Evolutionary conservation across 2,888 invertebrate species (phyloP).

Genomic region (Orthosia gothica): DNA sequence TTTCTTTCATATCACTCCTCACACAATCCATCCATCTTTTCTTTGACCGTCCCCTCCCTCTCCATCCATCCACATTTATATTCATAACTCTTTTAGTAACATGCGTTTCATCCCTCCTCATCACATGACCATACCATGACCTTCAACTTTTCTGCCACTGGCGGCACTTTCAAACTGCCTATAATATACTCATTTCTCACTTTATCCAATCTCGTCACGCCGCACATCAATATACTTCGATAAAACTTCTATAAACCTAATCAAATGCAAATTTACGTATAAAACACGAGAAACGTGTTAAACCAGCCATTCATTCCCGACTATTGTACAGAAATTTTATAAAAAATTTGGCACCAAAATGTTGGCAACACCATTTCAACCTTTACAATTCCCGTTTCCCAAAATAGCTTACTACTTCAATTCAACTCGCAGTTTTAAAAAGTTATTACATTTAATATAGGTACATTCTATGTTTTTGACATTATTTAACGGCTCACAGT

Average conservation of each 20-base stretch:
- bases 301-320: slow-evolving; percentile 16
- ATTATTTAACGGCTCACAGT: slow-evolving; percentile 48
- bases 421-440: slow-evolving; percentile 40
- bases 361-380: slow-evolving; percentile 10
- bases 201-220: no score
- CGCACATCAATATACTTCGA: no score
- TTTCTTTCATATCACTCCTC: no score
- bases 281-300: slow-evolving; percentile 3
- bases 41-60: no score
- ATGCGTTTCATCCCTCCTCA: no score
- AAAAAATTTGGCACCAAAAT: slow-evolving; percentile 25
- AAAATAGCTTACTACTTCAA: slow-evolving; percentile 43
- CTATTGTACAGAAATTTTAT: slow-evolving; percentile 9
- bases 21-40: no score
- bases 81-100: no score
- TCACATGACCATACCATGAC: no score
- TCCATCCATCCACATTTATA: no score
- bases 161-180: no score
- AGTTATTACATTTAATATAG: slow-evolving; percentile 64
- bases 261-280: background rate
- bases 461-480: slow-evolving; percentile 58
- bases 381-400: slow-evolving; percentile 6
- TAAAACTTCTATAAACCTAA: background rate
- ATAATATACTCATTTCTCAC: no score
- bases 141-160: no score